Conservation (phyloP, 2,113 vertebrate genomes). For the Vidua macroura region DNA sequence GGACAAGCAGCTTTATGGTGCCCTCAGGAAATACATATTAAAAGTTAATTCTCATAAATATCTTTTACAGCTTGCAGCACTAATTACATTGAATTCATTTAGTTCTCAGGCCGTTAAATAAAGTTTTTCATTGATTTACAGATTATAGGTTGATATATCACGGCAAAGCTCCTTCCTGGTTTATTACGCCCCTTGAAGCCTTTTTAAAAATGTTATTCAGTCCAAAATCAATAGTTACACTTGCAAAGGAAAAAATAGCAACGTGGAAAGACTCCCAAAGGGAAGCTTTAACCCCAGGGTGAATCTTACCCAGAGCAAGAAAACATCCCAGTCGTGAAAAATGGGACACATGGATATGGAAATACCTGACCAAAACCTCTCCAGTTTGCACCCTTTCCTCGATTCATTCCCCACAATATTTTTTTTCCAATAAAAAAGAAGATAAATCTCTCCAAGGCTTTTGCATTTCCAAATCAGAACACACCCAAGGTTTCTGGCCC, state of each 20-base stretch:
- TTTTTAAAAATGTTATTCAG: conserved; percentile 30
- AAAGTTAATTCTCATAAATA: conserved; percentile 61
- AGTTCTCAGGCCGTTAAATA: conserved; percentile 49
- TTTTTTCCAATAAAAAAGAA: neutral
- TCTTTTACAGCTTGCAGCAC: conserved; percentile 34
- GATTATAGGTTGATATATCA: conserved; percentile 34
- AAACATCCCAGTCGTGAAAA: neutral
- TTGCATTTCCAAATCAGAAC: neutral
- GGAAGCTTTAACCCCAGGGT: neutral
- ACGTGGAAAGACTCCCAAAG: neutral
- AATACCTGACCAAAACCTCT: neutral
- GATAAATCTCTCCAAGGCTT: neutral
- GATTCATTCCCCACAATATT: neutral
- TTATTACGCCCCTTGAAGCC: neutral
- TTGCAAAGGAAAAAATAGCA: neutral
- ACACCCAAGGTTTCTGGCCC: accelerated
- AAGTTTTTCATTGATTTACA: conserved; percentile 54
- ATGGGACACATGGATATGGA: accelerated
- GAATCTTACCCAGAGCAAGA: neutral
- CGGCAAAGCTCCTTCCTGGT: conserved; percentile 6
- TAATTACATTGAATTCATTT: conserved; percentile 58
- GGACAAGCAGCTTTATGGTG: neutral
- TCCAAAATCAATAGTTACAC: conserved; percentile 43
- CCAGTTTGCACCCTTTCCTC: neutral
- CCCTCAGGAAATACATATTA: conserved; percentile 11